These are phyloP conservation scores for Platanista minor DNA, from an alignment of 2,113 vertebrate species.

Conservation along the genomic window DNA sequence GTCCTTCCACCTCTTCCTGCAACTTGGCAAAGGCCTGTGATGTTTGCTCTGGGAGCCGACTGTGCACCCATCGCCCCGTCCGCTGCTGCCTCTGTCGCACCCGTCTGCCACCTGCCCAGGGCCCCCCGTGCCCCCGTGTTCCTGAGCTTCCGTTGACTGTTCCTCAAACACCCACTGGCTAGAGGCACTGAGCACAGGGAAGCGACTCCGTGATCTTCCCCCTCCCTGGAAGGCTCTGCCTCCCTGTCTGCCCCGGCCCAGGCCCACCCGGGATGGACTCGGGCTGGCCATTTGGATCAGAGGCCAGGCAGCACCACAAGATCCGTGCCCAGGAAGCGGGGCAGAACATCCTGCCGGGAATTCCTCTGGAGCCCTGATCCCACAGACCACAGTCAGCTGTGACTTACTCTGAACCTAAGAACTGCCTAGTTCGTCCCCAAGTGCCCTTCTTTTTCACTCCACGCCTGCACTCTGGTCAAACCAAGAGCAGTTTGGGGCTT, in stretches of 20 bases:
- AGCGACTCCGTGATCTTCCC: accelerated
- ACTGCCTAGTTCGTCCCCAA: background rate
- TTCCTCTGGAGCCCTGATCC: too few relatives aligned
- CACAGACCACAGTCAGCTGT: background rate
- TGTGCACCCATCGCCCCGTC: accelerated
- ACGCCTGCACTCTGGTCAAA: background rate
- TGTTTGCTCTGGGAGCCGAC: background rate
- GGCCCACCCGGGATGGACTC: background rate
- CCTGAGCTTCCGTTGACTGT: background rate
- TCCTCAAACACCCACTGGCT: background rate
- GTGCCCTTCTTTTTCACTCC: background rate
- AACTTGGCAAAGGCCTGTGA: background rate
- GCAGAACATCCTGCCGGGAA: too few relatives aligned
- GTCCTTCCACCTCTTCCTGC: background rate
- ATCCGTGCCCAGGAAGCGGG: background rate
- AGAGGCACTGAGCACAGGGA: too few relatives aligned
- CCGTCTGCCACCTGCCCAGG: accelerated
- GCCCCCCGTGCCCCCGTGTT: accelerated
- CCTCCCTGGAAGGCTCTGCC: background rate
- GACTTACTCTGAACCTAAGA: too few relatives aligned
- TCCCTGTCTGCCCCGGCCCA: background rate
- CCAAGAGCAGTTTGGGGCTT: background rate
- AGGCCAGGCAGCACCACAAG: too few relatives aligned
- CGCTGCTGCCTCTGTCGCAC: background rate
- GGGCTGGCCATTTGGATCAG: too few relatives aligned